Conservation (phyloP, 2,797 vertebrate genomes). For the Sebastes trivittatus region DNA sequence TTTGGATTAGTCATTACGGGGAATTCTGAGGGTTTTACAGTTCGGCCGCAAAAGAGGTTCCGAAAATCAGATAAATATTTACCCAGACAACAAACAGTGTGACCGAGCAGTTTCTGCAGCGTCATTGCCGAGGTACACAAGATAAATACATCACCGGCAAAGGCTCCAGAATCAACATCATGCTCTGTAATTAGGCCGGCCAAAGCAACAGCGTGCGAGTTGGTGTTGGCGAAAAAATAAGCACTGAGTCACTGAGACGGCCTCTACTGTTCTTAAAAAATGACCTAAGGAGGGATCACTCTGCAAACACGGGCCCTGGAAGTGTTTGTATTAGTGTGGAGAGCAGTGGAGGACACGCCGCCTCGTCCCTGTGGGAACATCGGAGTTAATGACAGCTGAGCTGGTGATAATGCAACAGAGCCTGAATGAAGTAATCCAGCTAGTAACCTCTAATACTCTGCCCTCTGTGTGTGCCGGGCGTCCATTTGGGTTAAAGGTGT, state of each 20-base stretch:
- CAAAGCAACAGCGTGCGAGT: not conserved
- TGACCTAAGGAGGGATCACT: conserved; percentile 17
- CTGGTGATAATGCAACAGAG: conserved; percentile 56
- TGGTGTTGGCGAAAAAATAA: conserved; percentile 45
- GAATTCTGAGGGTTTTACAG: conserved; percentile 53
- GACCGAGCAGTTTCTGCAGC: conserved; percentile 41
- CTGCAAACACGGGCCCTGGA: not conserved
- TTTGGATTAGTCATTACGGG: conserved; percentile 36
- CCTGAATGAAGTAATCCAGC: conserved; percentile 59
- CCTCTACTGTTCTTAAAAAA: conserved; percentile 22
- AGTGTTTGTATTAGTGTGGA: not conserved
- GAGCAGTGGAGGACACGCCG: conserved; percentile 11
- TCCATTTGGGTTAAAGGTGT: conserved; percentile 36
- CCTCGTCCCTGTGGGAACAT: conserved; percentile 55
- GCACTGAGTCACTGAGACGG: conserved; percentile 32
- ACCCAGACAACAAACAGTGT: conserved; percentile 34
- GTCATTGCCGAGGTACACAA: conserved; percentile 39
- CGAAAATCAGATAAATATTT: conserved; percentile 54
- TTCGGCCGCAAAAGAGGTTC: conserved; percentile 29
- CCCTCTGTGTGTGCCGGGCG: not conserved
- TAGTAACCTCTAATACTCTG: conserved; percentile 40
- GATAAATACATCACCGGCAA: conserved; percentile 41
- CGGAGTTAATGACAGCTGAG: conserved; percentile 60
- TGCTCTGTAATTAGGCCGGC: conserved; percentile 49
- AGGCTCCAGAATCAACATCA: conserved; percentile 37